Base-by-base conservation (phyloP, 2,113 vertebrate genomes). In the Gadus chalcogrammus region DNA sequence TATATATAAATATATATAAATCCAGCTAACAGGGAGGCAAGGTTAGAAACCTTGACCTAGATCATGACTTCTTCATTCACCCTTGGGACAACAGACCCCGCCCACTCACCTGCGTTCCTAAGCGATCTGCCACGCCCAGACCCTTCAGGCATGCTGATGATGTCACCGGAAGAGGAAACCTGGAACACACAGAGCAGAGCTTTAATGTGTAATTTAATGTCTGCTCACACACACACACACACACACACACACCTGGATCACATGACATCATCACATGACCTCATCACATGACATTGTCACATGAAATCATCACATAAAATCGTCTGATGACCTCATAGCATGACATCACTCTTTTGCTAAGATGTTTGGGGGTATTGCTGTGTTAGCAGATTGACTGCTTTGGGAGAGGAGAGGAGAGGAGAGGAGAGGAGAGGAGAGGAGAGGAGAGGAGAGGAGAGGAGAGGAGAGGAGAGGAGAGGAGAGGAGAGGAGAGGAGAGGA, bases 101-200 rank as follows among this genome's bases (percentile, higher is more conserved):
- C 63, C 42, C 66, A 72, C 83, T 81, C 73, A 93, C 92, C 91
- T 91, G 91, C 67, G 80, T 82, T 87, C 82, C 85, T 88, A 52
- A 80, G 81, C 72, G 87, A 91, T 86, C 85, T 89, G 82, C 90
- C 79, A 6, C 82, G 88, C 70, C 88, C 86, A 69, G 88, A 89
- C 80, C 91, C 88, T 81, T 93, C 92, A 86, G 92, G 92, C 92
- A 93, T 93, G 88, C 58, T 93, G 91, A 56, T 88, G 84, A 81
- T 88, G 79, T 91, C 87, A 88, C 87, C 85, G 82, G 82, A 88
- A 89, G 80, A 74, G 80, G 83, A 87, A 87, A 88, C 80, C 91
- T 92, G 81, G 1, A 48, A 17, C 58, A 20, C 3, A 8, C 18
- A 16, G 58, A 9, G 58, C 18, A 15, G 5, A 13, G 53, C 17